Base-by-base conservation (phyloP, 2,113 vertebrate genomes). In the Barbus barbus region DNA sequence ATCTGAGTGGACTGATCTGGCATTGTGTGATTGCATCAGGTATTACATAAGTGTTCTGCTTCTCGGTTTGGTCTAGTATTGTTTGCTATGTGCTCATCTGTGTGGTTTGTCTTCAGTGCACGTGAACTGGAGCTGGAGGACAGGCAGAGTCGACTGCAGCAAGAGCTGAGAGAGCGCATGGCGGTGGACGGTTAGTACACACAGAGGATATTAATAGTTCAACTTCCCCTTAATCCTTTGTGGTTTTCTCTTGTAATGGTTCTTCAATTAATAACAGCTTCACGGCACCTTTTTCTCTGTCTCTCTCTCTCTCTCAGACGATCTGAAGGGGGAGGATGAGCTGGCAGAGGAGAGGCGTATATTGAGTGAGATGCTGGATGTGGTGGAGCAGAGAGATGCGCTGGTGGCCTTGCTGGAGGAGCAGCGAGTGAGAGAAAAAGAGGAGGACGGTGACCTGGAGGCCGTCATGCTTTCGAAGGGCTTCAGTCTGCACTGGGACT, bases 91-190 rank as follows among this genome's bases (percentile, higher is more conserved):
- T 71, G 38, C 33, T 56, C 36, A 44, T 51, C 28, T 61, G 56
- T 82, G 28, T 69, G 72, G 72, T 85, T 26, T 86, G 72, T 81
- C 16, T 36, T 6, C 38, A 85, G 98, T 1, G 98, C 98, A 84
- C 96, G 95, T 20, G 97, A 99, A 91, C 90, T 99, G 80, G 97
- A 99, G 89, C 91, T 99, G 85, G 98, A 99, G 89, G 98, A 99
- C 92, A 91, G 96, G 24, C 98, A 99, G 94, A 98, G 97, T 86
- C 94, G 97, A 0, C 91, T 99, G 63, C 98, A 99, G 92, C 97
- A 97, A 90, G 96, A 98, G 16, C 95, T 99, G 33, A 92, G 98
- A 13, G 97, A 99, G 83, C 94, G 96, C 72, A 99, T 99, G 98
- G 97, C 96, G 0, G 94, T 98, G 77, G 97, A 98, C 63, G 98